These are phyloP conservation scores for Sinella curviseta DNA, from an alignment of 1,140 invertebrate species.

Conservation along the genomic window DNA sequence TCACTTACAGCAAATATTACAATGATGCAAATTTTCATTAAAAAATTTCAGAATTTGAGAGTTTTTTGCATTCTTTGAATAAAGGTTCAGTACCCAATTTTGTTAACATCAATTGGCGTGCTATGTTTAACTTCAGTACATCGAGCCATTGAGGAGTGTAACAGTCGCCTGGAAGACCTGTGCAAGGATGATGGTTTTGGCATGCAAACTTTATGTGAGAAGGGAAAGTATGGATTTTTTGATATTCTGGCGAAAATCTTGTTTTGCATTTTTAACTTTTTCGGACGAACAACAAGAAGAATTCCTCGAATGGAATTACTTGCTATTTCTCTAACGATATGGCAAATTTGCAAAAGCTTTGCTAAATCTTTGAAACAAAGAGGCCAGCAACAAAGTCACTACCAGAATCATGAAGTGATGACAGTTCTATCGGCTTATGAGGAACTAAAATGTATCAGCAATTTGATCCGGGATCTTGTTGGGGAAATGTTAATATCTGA, in stretches of 20 bases:
- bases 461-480: not conserved
- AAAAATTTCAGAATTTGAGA: not conserved
- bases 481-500: not conserved
- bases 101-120: not conserved
- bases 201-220: no score
- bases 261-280: not conserved
- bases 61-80: not conserved
- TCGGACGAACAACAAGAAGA: not conserved
- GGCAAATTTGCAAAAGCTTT: conserved; percentile 17
- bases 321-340: not conserved
- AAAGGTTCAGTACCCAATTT: not conserved
- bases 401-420: not conserved
- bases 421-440: not conserved
- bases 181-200: not conserved
- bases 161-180: not conserved
- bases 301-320: not conserved
- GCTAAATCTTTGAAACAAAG: not conserved
- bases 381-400: not conserved
- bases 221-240: no score
- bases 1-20: no score
- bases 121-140: not conserved
- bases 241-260: no score
- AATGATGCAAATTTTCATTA: no score
- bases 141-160: not conserved
- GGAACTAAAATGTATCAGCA: not conserved